Conservation (phyloP, 2,797 vertebrate species). For the Rhinichthys osculus region DNA sequence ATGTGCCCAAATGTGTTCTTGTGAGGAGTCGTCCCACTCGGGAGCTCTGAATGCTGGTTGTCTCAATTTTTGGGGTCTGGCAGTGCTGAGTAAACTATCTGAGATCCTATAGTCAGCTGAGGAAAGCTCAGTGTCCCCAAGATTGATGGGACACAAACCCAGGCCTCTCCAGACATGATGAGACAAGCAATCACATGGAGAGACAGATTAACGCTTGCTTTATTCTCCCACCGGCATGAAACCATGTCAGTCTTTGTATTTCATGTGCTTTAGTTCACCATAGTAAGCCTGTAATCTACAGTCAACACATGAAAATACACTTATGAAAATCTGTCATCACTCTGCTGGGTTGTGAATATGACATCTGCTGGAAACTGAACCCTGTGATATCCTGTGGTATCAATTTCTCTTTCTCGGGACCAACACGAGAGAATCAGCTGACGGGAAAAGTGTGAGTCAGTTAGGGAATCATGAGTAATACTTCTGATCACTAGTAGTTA, state of each 20-base stretch:
- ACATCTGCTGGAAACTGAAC: background rate
- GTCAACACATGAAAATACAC: background rate
- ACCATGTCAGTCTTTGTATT: background rate
- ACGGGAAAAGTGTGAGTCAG: slow-evolving; percentile 47
- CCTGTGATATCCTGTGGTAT: slow-evolving; percentile 32
- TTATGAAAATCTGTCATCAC: background rate
- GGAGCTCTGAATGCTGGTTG: background rate
- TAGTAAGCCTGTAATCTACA: background rate
- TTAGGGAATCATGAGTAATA: slow-evolving; percentile 53
- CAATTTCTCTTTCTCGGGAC: slow-evolving; percentile 26
- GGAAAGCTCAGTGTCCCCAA: slow-evolving; percentile 24
- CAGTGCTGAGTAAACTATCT: slow-evolving; percentile 54
- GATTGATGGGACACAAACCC: slow-evolving; percentile 36
- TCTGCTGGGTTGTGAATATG: background rate
- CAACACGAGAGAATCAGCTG: slow-evolving; percentile 12
- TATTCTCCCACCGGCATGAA: background rate
- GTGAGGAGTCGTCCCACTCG: background rate
- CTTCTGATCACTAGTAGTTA: slow-evolving; percentile 19
- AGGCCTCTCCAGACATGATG: slow-evolving; percentile 12
- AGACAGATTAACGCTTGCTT: background rate
- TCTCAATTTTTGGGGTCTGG: slow-evolving; percentile 12
- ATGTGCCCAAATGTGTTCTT: background rate
- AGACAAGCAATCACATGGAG: background rate
- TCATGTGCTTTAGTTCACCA: background rate
- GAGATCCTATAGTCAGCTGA: slow-evolving; percentile 51